Evolutionary conservation across 2,113 vertebrate genomes (phyloP), one percentile per base, ranked within the genome.

Genomic region (Ceuthmochares aereus): DNA sequence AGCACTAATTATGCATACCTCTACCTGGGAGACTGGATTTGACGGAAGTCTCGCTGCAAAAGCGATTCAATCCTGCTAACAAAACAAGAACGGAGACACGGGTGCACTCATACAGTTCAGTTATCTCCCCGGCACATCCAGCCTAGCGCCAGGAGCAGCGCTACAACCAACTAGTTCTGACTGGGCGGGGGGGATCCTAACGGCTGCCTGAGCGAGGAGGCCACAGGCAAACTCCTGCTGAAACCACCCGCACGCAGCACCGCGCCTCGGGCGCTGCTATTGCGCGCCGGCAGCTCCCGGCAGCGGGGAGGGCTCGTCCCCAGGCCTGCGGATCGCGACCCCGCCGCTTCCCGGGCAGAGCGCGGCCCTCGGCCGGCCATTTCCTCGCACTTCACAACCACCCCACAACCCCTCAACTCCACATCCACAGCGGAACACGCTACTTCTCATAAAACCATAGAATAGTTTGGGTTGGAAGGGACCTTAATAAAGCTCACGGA

Each of bases 31-130:
- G 97, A 96, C 90, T 95, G 96, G 96, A 96, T 95, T 97, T 96
- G 97, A 97, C 89, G 96, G 96, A 97, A 98, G 97, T 97, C 97
- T 97, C 95, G 95, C 89, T 97, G 96, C 96, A 98, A 97, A 97
- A 98, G 95, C 97, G 97, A 98, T 96, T 98, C 97, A 98, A 95
- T 95, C 97, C 97, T 97, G 96, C 96, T 98, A 98, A 98, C 90
- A 95, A 98, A 98, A 97, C 97, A 97, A 97, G 97, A 98, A 97
- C 97, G 92, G 96, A 98, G 95, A 97, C 94, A 97, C 84, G 84
- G 97, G 93, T 76, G 52, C 96, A 94, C 97, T 77, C 87, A 97
- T 6, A 79, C 30, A 92, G 82, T 90, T 76, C 90, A 66, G 87
- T 90, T 69, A 88, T 63, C 88, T 96, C 72, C 95, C 92, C 95